phyloP scores from a whole-genome alignment of 30 jellyfish, hydroid and myxozoan genomes.

The Cassiopea andromeda region DNA sequence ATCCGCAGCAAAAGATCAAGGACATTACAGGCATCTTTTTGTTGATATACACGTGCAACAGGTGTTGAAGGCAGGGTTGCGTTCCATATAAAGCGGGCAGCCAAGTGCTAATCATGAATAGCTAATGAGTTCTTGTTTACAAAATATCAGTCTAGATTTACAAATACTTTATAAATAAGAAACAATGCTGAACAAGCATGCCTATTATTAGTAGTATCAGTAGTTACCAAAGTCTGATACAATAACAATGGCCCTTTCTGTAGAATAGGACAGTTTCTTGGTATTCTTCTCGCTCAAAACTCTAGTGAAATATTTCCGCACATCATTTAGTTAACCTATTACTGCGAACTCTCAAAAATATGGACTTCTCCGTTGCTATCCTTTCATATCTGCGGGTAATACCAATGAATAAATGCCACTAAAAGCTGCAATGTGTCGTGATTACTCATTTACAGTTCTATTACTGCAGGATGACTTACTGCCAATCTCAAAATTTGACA shows the following conservation, averaged over 20 bases:
- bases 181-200: constrained; percentile 33
- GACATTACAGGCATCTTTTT: constrained; percentile 34
- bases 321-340: too few relatives aligned
- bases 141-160: constrained; percentile 12
- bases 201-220: not conserved
- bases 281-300: too few relatives aligned
- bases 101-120: constrained; percentile 10
- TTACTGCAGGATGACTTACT: too few relatives aligned
- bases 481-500: too few relatives aligned
- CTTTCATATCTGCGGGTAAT: not conserved
- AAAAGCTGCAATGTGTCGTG: not conserved
- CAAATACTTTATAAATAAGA: not conserved
- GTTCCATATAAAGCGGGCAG: constrained; percentile 20
- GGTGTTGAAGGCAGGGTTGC: constrained; percentile 68
- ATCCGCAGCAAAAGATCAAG: constrained; percentile 69
- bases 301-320: too few relatives aligned
- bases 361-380: too few relatives aligned
- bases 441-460: not conserved
- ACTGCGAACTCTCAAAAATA: too few relatives aligned
- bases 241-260: too few relatives aligned
- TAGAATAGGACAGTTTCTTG: too few relatives aligned
- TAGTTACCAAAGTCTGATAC: not conserved
- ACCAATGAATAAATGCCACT: not conserved
- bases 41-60: constrained; percentile 34
- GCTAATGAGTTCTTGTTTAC: constrained; percentile 35